Base-by-base conservation (phyloP, 2,113 vertebrate species). In the Menidia beryllina region DNA sequence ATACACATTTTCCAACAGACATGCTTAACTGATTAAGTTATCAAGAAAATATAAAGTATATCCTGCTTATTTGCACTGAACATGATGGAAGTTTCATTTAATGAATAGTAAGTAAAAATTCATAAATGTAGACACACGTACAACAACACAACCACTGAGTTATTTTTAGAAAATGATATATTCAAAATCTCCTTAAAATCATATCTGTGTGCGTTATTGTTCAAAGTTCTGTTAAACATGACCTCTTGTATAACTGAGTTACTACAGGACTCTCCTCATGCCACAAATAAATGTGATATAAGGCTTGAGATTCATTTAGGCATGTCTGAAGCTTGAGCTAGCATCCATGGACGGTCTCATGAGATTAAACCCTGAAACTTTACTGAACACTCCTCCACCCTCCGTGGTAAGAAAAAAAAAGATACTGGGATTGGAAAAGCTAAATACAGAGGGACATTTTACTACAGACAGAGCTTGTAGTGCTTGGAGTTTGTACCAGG, bases 331-430 rank as follows among this genome's bases (percentile, higher is more conserved):
- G 79, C 59, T 36, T 41, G 30, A 59, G 39, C 50, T 5, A 51
- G 49, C 38, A 25, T 68, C 73, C 77, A 48, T 71, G 58, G 21
- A 78, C 23, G 65, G 72, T 83, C 77, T 77, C 15, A 58, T 60
- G 24, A 39, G 67, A 88, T 76, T 76, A 82, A 54, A 73, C 63
- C 47, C n/a, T 13, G 36, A 54, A 34, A 69, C 34, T 51, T 68
- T 7, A 65, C 27, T 19, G 26, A 75, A 53, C 45, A 20, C 9
- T 45, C 30, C 60, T 62, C 52, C 55, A 67, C 53, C 72, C 70
- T 62, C 58, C 69, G 58, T 34, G 34, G 34, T 58, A 63, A 62
- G 69, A 58, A 71, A 75, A 54, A 56, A 67, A 53, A 45, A 15
- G 52, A 36, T 7, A 57, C 56, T 68, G 41, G 64, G 72, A 73